Percentiles rank a stretch among this genome's conserved stretches.
These are phyloP conservation scores for Mormyrus hasselquistii DNA, from an alignment of 2,797 vertebrate genomes.

Conservation along the genomic window DNA sequence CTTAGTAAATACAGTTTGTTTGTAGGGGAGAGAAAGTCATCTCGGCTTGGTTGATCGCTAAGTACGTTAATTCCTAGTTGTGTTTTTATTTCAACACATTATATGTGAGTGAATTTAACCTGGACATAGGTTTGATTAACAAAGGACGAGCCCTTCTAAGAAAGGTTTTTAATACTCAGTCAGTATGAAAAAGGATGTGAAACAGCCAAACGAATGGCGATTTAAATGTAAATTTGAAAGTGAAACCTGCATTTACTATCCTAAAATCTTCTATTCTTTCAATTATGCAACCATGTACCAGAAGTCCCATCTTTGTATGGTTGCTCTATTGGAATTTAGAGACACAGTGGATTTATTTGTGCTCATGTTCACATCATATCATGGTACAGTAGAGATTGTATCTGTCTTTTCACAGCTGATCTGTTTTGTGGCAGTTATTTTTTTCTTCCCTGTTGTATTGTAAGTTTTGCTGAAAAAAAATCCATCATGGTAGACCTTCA, in stretches of 20 bases:
- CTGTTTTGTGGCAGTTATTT: conserved; percentile 14
- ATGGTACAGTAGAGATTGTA: neutral
- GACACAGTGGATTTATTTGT: neutral
- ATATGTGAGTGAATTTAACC: conserved; percentile 34
- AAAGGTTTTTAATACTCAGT: conserved; percentile 23
- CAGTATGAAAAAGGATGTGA: neutral
- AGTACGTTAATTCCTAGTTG: conserved; percentile 34
- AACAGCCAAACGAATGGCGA: neutral
- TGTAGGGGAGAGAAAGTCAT: neutral
- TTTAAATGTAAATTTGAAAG: neutral
- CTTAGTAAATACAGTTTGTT: neutral
- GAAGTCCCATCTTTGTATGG: neutral
- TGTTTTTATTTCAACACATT: conserved; percentile 24
- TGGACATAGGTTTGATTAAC: conserved; percentile 28
- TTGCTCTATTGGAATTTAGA: neutral
- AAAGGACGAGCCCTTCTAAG: conserved; percentile 31
- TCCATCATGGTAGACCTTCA: neutral
- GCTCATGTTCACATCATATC: neutral
- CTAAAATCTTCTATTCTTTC: neutral
- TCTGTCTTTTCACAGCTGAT: conserved; percentile 19
- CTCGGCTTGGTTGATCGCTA: neutral
- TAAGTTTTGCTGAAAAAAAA: conserved; percentile 24
- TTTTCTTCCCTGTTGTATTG: conserved; percentile 1
- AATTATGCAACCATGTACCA: neutral
- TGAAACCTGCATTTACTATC: neutral